Evolutionary conservation across 64 coral and sea anemone genomes (phyloP), one percentile per base, ranked within the genome.

Genomic region (Acropora yongei): DNA sequence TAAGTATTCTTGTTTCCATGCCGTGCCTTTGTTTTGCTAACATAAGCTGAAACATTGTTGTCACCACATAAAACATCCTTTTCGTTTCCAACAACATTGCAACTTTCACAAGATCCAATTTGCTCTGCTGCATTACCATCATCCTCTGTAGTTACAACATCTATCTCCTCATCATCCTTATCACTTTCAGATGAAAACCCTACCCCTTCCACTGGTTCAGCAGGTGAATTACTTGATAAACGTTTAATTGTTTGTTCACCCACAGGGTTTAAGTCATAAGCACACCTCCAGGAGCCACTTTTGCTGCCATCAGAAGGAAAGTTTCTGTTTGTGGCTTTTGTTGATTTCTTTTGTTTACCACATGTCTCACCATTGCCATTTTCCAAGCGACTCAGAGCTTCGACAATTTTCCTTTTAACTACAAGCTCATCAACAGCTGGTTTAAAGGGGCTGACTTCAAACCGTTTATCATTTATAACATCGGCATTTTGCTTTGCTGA

Each of bases 401-500:
- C 30, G 12, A 7, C 50, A 7, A 93, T 84, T 19, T 93, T 84
- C 46, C 42, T 39, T 80, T 76, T 93, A 8, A 93, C 42, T 72
- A 79, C 14, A 49, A 41, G 49, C 10, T 87, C 82, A 61, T 78
- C 18, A 30, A 79, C 65, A 53, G 58, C 30, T 66, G 60, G 0
- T 58, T 72, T 72, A 8, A 87, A 44, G 79, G 91, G 91, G 41
- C 91, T 93, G 12, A 87, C 47, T n/a, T 43, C 41, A 86, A 57
- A 60, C 41, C 49, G 61, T 9, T 72, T 71, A 67, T 50, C 65
- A 7, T 48, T 39, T 2, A 76, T 9, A 4, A 41, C 14, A 5
- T 47, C 51, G 63, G 50, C 68, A 7, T 72, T 88, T 76, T 47
- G 50, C 16, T 45, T 88, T 58, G 14, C 57, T 44, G 10, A n/a